These are phyloP conservation scores for Apotomis capreana DNA, from an alignment of 2,888 invertebrate species.

Conservation along the genomic window DNA sequence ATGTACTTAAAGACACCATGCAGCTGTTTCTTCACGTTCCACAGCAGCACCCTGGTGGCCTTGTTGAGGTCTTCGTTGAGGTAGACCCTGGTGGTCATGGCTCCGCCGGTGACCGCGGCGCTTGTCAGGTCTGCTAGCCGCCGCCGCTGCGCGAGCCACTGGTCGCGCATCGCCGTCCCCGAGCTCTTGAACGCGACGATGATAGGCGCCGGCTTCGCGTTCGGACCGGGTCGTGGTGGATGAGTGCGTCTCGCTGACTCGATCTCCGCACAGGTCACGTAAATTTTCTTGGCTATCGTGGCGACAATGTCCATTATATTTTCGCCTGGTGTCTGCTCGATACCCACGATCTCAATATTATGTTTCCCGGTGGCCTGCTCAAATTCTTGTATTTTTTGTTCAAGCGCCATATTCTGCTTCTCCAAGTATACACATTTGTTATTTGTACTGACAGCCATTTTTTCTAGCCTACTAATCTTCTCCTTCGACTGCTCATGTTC, in stretches of 20 bases:
- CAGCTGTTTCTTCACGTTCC: conserved; percentile 8
- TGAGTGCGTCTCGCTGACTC: conserved; percentile 8
- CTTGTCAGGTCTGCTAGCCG: neutral
- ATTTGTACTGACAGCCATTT: neutral
- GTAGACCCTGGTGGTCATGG: conserved; percentile 1
- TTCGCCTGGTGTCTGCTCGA: conserved; percentile 40
- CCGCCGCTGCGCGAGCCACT: conserved; percentile 6
- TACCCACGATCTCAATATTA: conserved; percentile 38
- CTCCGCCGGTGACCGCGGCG: neutral
- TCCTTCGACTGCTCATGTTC: conserved; percentile 4
- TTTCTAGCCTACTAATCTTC: conserved; percentile 13
- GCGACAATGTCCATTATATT: conserved; percentile 20
- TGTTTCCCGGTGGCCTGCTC: conserved; percentile 10
- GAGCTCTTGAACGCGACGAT: conserved; percentile 12
- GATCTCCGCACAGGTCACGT: conserved; percentile 12
- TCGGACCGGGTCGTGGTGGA: neutral
- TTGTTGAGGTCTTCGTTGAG: conserved; percentile 6
- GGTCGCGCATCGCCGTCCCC: conserved; percentile 5
- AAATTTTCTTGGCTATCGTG: neutral
- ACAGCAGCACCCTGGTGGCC: conserved; percentile 3
- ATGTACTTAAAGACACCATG: conserved; percentile 1
- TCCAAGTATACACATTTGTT: conserved; percentile 25
- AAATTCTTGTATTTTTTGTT: conserved; percentile 30
- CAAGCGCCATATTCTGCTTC: conserved; percentile 28
- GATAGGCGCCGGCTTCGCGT: conserved; percentile 8